Evolutionary conservation across 2,888 invertebrate species (phyloP), one percentile per base, ranked within the genome.

Genomic region (Balanococcus diminutus): DNA sequence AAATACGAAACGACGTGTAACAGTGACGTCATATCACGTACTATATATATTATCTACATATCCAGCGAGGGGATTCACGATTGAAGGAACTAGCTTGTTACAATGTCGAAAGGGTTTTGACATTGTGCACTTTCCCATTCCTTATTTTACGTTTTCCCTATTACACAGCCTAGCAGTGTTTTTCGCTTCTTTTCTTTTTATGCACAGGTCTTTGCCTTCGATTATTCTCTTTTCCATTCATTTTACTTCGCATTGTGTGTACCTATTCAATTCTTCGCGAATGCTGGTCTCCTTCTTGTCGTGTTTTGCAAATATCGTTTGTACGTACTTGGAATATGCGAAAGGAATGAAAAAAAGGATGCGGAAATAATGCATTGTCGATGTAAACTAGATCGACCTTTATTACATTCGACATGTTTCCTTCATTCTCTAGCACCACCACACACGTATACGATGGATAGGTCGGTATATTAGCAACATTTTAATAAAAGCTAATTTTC

Each of bases 1-100:
- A 82, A 31, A 82, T 82, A 82, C 82, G 82, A 82, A 82, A 82
- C 82, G 82, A 82, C 82, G 82, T 46, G 82, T 82, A 82, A 31
- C 46, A 82, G 32, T 82, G 82, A 82, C 82, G 82, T 82, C 82
- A 82, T 28, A n/a, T 46, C 82, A 82, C 51, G 46, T 46, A 36
- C 36, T 36, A 46, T 46, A 46, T 8, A n/a, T n/a, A n/a, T n/a
- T n/a, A n/a, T n/a, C n/a, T n/a, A n/a, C n/a, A n/a, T n/a, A n/a
- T n/a, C n/a, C n/a, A n/a, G n/a, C 25, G 51, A 56, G 31, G 81
- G 82, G 82, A 82, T 82, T 82, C 56, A 82, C 82, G 82, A 82
- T 16, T 82, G 82, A 82, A 82, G 56, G 82, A 82, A 82, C 56
- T 46, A 82, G 51, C 72, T 82, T 56, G 81, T 46, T 46, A 81